A percentile compares a stretch with the other conserved stretches of the same genome.
Conservation (phyloP, 2,113 vertebrate species). For the Tachycineta bicolor region DNA sequence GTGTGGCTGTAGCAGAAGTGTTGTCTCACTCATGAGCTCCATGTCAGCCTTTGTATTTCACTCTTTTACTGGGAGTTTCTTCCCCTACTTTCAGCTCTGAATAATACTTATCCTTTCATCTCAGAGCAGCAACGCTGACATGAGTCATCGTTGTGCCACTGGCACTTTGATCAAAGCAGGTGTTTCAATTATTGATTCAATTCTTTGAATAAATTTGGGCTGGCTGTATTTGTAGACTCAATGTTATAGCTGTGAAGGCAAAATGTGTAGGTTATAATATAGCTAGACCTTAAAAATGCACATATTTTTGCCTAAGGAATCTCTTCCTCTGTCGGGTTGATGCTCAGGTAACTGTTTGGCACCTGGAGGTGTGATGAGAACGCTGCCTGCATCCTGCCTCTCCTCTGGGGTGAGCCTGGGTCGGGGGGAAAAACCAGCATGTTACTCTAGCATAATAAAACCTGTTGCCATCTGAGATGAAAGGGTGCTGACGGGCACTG, state of each 20-base stretch:
- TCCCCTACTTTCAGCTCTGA: background rate
- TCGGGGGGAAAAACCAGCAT: rapidly evolving
- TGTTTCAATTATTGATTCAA: constrained; percentile 32
- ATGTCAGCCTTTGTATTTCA: constrained; percentile 31
- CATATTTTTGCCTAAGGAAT: background rate
- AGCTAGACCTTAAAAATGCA: background rate
- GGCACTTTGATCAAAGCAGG: constrained; percentile 36
- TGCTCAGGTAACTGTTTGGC: background rate
- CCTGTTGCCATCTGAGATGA: background rate
- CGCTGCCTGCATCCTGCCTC: background rate
- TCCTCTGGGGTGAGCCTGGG: background rate
- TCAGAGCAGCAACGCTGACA: background rate
- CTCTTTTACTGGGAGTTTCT: background rate
- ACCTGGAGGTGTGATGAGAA: background rate
- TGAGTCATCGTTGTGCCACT: background rate
- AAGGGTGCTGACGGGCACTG: background rate
- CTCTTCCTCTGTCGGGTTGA: rapidly evolving
- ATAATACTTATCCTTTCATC: constrained; percentile 21
- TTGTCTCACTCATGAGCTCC: rapidly evolving
- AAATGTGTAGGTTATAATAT: background rate
- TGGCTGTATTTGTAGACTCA: background rate
- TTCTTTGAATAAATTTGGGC: background rate
- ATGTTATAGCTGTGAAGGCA: background rate
- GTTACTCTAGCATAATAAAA: background rate
- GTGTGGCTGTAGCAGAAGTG: background rate